Evolutionary conservation across 2,113 vertebrate species (phyloP).

Genomic region (Pipra filicauda): DNA sequence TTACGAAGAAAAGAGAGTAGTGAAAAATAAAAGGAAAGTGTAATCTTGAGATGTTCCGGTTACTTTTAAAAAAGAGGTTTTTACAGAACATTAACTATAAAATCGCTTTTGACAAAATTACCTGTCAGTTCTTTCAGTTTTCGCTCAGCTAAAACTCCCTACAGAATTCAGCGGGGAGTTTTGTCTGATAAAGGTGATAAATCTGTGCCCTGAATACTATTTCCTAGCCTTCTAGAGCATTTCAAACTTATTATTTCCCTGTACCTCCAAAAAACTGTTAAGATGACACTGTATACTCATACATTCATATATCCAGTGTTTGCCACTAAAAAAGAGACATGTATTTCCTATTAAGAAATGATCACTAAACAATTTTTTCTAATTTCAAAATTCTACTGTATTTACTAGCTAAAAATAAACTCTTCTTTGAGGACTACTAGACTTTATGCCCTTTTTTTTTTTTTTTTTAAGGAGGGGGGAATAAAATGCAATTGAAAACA

Average conservation of each 20-base stretch:
- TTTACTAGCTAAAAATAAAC: neutral
- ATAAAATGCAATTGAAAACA: neutral
- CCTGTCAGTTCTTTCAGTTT: slow-evolving; percentile 14
- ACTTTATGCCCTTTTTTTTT: neutral
- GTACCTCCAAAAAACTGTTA: neutral
- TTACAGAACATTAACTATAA: slow-evolving; percentile 23
- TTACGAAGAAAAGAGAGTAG: neutral
- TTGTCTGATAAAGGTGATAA: slow-evolving; percentile 7
- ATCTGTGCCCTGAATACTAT: neutral
- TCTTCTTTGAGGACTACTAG: neutral
- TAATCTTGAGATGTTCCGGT: neutral
- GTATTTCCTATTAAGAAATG: neutral
- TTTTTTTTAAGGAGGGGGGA: neutral
- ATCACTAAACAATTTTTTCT: neutral
- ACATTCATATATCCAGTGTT: neutral
- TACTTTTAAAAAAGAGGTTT: neutral
- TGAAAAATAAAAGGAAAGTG: neutral
- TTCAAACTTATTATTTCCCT: neutral
- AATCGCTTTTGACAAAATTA: slow-evolving; percentile 30
- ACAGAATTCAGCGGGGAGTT: neutral
- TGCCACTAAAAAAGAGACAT: neutral
- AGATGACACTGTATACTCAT: neutral
- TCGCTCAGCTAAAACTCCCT: neutral
- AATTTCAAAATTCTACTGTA: neutral
- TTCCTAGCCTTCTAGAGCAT: neutral